Evolutionary conservation across 30 jellyfish, hydroid and myxozoan species (phyloP).

Genomic region (Cassiopea xamachana): DNA sequence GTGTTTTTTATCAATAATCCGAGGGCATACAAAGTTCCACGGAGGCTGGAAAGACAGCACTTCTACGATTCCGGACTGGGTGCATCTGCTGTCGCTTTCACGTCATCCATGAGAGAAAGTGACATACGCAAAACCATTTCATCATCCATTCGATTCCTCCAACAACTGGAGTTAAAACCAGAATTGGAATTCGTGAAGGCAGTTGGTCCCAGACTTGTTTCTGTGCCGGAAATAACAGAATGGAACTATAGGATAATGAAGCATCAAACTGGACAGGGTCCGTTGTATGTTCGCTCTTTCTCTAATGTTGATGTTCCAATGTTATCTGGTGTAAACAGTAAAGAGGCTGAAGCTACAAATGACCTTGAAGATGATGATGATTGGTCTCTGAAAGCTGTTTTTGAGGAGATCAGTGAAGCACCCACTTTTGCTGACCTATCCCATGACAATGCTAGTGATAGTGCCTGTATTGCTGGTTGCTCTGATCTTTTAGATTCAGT

Average conservation of each 20-base stretch:
- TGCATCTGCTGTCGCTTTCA: constrained; percentile 40
- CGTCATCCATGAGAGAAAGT: constrained; percentile 15
- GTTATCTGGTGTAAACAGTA: neutral
- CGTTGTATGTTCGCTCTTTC: constrained; percentile 28
- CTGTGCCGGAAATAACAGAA: constrained; percentile 16
- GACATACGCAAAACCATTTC: constrained; percentile 19
- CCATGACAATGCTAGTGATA: neutral
- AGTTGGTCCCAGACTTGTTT: constrained; percentile 27
- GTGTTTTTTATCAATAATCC: constrained; percentile 28
- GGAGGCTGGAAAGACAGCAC: constrained; percentile 34
- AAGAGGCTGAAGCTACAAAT: neutral
- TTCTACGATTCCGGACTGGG: constrained; percentile 20
- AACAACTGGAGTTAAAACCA: constrained; percentile 9
- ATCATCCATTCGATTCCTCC: neutral
- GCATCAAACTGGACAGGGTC: constrained; percentile 58
- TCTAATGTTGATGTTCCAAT: neutral
- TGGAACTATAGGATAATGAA: constrained; percentile 36
- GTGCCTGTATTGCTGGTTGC: neutral
- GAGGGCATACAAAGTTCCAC: constrained; percentile 10
- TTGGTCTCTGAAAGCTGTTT: constrained; percentile 1
- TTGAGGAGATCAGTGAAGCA: neutral
- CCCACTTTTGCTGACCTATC: neutral
- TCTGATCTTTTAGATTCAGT: neutral
- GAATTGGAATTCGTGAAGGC: constrained; percentile 39
- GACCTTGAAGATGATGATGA: neutral